Conservation (phyloP, 2,888 invertebrate species). For the Sarcophaga variegata region DNA sequence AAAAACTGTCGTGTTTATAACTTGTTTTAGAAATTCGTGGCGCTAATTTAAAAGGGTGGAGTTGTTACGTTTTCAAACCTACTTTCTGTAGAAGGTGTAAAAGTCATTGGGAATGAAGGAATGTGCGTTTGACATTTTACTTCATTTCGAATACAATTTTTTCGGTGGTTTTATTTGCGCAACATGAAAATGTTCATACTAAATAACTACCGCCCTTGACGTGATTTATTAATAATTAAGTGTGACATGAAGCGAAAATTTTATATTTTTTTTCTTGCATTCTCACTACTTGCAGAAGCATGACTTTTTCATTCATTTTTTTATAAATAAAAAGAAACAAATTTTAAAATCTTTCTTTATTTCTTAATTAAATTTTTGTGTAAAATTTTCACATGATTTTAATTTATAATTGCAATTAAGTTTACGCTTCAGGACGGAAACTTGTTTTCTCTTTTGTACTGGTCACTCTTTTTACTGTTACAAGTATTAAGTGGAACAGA, state of each 20-base stretch:
- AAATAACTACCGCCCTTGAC: constrained; percentile 65
- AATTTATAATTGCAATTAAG: constrained; percentile 51
- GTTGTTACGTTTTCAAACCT: neutral
- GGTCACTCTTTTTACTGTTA: constrained; percentile 33
- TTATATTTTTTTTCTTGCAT: neutral
- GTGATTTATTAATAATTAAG: constrained; percentile 79
- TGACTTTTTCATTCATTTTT: too few relatives aligned
- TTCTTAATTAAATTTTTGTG: too few relatives aligned
- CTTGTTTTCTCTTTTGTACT: constrained; percentile 1
- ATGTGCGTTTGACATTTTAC: constrained; percentile 77
- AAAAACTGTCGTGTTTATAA: constrained; percentile 57
- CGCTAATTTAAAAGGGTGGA: neutral
- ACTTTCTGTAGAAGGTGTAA: constrained; percentile 1
- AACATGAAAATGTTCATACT: constrained; percentile 42
- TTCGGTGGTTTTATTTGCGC: constrained; percentile 43
- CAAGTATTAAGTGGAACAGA: constrained; percentile 80
- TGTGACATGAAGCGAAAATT: constrained; percentile 51
- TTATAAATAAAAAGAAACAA: too few relatives aligned
- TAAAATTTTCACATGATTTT: constrained; percentile 29
- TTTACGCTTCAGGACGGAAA: neutral
- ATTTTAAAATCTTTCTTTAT: too few relatives aligned
- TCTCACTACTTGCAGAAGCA: neutral
- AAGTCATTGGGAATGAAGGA: constrained; percentile 66
- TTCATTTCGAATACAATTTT: constrained; percentile 20
- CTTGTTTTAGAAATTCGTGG: constrained; percentile 53